Percentiles rank a stretch among this genome's conserved stretches.
These are phyloP conservation scores for Bostrychus sinensis DNA, from an alignment of 2,113 vertebrate genomes.

Conservation along the genomic window DNA sequence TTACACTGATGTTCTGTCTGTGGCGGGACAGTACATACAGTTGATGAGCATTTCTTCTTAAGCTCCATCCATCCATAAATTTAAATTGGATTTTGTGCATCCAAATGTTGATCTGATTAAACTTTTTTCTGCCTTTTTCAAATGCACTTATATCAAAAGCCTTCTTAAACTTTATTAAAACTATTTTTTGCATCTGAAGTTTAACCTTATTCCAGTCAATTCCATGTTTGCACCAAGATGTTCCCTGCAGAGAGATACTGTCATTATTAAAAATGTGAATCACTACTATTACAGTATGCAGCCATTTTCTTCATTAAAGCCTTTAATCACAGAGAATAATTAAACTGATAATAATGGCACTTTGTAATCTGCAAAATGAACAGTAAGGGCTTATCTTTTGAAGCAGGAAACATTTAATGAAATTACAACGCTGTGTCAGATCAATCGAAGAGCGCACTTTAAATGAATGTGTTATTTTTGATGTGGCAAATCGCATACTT, in stretches of 20 bases:
- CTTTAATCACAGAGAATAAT: constrained; percentile 76
- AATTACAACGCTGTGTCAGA: constrained; percentile 66
- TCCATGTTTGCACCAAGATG: constrained; percentile 22
- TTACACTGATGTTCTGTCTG: constrained; percentile 13
- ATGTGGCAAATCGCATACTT: constrained; percentile 28
- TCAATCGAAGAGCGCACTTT: constrained; percentile 51
- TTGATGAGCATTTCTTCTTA: constrained; percentile 8
- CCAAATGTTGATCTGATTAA: constrained; percentile 36
- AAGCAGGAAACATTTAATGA: constrained; percentile 75
- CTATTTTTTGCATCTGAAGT: constrained; percentile 19
- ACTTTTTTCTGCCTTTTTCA: constrained; percentile 23
- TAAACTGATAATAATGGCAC: constrained; percentile 76
- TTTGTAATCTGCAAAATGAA: constrained; percentile 73
- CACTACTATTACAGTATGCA: constrained; percentile 54
- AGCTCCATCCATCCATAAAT: constrained; percentile 19
- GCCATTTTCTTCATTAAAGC: constrained; percentile 75
- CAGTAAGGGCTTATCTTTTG: constrained; percentile 70
- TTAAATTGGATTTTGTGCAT: constrained; percentile 27
- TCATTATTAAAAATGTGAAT: constrained; percentile 62
- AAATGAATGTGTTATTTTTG: constrained; percentile 47
- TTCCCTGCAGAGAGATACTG: constrained; percentile 38
- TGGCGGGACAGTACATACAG: constrained; percentile 7
- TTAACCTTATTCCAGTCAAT: constrained; percentile 29
- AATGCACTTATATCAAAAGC: constrained; percentile 22
- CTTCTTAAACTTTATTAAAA: constrained; percentile 13